These are phyloP conservation scores for Cyaniris semiargus DNA, from an alignment of 2,888 invertebrate genomes.

Conservation along the genomic window DNA sequence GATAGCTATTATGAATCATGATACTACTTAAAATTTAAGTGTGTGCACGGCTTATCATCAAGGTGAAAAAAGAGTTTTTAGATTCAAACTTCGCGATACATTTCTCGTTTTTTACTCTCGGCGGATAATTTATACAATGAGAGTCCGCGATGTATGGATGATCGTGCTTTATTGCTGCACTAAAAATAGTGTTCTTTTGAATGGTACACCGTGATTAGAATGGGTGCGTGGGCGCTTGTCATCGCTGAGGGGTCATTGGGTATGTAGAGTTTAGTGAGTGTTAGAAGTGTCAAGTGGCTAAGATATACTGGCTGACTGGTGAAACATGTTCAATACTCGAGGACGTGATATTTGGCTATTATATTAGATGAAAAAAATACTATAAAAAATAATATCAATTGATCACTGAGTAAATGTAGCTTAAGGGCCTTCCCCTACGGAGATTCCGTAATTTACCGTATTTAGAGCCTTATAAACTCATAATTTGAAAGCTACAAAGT, in stretches of 20 bases:
- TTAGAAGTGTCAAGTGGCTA: slow-evolving; percentile 35
- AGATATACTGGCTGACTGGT: no score
- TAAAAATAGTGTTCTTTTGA: slow-evolving; percentile 33
- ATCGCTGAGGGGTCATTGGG: slow-evolving; percentile 72
- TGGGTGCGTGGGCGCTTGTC: slow-evolving; percentile 75
- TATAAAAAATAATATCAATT: no score
- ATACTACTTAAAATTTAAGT: not conserved
- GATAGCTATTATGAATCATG: no score
- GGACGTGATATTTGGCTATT: no score
- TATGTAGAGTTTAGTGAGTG: slow-evolving; percentile 42
- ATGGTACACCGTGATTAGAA: slow-evolving; percentile 62
- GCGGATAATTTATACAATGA: slow-evolving; percentile 33
- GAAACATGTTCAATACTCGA: no score
- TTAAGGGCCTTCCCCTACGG: no score
- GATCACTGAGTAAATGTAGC: no score
- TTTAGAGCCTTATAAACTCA: no score
- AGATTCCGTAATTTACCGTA: no score
- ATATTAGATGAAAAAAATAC: no score
- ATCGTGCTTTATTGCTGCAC: slow-evolving; percentile 9
- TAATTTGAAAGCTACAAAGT: no score
- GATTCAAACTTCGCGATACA: not conserved
- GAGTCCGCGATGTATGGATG: slow-evolving; percentile 40
- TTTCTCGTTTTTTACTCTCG: not conserved
- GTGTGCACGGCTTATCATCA: not conserved
- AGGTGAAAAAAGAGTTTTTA: not conserved